Evolutionary conservation across 2,797 vertebrate species (phyloP), one percentile per base, ranked within the genome.

Genomic region (Dermochelys coriacea): DNA sequence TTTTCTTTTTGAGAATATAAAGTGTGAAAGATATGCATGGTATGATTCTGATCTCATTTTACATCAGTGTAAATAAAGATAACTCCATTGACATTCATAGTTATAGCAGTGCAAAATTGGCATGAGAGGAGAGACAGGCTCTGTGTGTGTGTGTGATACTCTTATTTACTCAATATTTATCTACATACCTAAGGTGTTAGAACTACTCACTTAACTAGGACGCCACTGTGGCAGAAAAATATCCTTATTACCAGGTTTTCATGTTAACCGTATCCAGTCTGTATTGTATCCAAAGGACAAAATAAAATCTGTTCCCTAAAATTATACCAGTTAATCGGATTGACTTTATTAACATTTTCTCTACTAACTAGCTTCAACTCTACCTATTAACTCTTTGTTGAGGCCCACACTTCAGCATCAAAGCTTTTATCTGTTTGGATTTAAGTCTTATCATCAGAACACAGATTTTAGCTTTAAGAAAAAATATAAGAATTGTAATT

Each of bases 401-500:
- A 61, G 41, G 12, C 14, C 82, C 49, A 77, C 68, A 75, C 77
- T 93, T 91, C 29, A 87, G 52, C 71, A 19, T 90, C 34, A 78
- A 74, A 91, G 49, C 59, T 64, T 86, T 51, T 29, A 14, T 64
- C 14, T 93, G n/a, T 57, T 68, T 79, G 80, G 29, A 82, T 87
- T 80, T 80, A 93, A 86, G 47, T 91, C n/a, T 96, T 49, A 54
- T 85, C 64, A 75, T 52, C 55, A 87, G 86, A 59, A 45, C 68
- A 59, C 34, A 41, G 12, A 78, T 93, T 93, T 90, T 81, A 80
- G 61, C 87, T 92, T 88, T 90, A 86, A 71, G 81, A 75, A 61
- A 54, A 95, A 52, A 49, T 92, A 75, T 57, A 74, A 82, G 7
- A 85, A 91, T 88, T 93, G 7, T 86, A 93, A 92, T 94, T 93